Evolutionary conservation across 2,888 invertebrate genomes (phyloP).

Genomic region (Clivina fossor): DNA sequence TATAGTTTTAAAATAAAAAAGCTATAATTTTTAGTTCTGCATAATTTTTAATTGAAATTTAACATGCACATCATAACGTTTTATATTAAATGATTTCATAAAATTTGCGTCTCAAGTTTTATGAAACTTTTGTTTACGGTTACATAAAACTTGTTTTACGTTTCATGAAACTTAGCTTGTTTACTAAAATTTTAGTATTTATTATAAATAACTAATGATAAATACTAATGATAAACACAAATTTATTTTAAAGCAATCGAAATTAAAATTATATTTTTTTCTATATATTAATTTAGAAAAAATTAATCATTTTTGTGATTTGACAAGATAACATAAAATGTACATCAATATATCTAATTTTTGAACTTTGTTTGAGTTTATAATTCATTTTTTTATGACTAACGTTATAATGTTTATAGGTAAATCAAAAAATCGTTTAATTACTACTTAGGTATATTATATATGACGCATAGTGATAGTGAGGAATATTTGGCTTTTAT

Average conservation of each 20-base stretch:
- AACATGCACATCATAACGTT: background rate
- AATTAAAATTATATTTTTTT: slow-evolving; percentile 21
- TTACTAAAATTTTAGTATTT: background rate
- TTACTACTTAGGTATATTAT: too few species aligned
- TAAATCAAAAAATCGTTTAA: too few species aligned
- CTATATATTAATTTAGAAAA: too few species aligned
- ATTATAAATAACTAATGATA: background rate
- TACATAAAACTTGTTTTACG: background rate
- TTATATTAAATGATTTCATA: background rate
- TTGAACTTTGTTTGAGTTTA: too few species aligned
- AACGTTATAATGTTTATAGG: too few species aligned
- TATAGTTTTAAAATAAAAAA: too few species aligned
- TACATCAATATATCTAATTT: too few species aligned
- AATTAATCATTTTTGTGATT: too few species aligned
- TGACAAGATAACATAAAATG: too few species aligned
- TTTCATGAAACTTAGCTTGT: background rate
- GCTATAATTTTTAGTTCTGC: background rate
- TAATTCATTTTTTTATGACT: too few species aligned
- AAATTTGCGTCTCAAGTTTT: background rate
- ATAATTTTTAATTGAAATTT: background rate
- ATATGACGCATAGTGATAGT: too few species aligned
- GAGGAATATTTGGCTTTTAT: too few species aligned
- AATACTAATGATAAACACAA: background rate
- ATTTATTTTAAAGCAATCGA: background rate
- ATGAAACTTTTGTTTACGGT: background rate